Evolutionary conservation across 1,140 invertebrate genomes (phyloP).

Genomic region (Plodia interpunctella): DNA sequence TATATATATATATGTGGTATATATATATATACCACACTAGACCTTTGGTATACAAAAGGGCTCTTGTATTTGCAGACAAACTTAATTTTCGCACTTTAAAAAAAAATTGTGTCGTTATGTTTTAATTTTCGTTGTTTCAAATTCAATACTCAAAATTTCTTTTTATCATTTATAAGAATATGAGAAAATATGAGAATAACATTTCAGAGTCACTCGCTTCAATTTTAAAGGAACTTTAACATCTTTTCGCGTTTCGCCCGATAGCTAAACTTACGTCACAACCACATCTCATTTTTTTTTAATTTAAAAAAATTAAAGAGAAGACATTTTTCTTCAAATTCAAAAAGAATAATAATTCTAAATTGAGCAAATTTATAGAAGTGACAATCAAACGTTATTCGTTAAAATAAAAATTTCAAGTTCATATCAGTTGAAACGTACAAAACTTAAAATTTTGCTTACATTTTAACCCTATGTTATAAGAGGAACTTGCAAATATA

Average conservation of each 20-base stretch:
- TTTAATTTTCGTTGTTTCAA: conserved; percentile 34
- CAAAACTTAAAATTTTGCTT: neutral
- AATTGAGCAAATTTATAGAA: conserved; percentile 58
- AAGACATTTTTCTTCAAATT: conserved; percentile 26
- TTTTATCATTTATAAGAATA: conserved; percentile 18
- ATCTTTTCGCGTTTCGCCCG: conserved; percentile 29
- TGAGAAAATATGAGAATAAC: conserved; percentile 45
- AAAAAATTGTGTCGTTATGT: neutral
- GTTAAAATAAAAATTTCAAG: conserved; percentile 16
- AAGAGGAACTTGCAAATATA: conserved; percentile 5
- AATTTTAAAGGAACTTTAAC: conserved; percentile 42
- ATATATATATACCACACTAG: conserved; percentile 18
- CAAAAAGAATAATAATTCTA: conserved; percentile 42
- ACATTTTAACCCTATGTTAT: neutral
- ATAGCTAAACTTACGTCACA: conserved; percentile 59
- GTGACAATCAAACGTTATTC: conserved; percentile 64
- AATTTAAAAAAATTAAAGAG: conserved; percentile 34
- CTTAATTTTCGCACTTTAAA: neutral
- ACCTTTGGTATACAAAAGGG: conserved; percentile 18
- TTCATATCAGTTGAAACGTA: neutral
- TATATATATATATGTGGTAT: no score
- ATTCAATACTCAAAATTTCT: conserved; percentile 19
- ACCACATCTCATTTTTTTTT: conserved; percentile 52
- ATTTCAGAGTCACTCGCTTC: conserved; percentile 60
- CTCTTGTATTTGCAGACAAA: conserved; percentile 7